Evolutionary conservation across 2,888 invertebrate species (phyloP).

Genomic region (Drosophila diplacantha): DNA sequence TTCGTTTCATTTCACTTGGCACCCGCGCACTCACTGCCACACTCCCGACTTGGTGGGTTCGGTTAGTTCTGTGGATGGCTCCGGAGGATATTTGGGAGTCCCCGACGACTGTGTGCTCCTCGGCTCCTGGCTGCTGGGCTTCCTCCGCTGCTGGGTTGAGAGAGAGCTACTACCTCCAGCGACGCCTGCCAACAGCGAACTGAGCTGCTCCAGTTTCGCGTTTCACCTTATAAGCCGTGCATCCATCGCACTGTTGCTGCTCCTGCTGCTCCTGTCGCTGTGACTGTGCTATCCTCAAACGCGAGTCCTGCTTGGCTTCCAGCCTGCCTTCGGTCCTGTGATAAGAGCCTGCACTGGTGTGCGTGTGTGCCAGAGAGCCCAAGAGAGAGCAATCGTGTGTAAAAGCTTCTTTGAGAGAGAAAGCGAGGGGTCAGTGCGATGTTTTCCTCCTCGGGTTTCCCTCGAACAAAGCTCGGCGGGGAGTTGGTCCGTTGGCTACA

Average conservation of each 20-base stretch:
- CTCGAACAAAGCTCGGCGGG: constrained; percentile 16
- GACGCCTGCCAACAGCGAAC: constrained; percentile 75
- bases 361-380: constrained; percentile 26
- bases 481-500: constrained; percentile 20
- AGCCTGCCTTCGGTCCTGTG: constrained; percentile 56
- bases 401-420: constrained; percentile 15
- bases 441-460: constrained; percentile 21
- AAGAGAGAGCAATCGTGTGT: constrained; percentile 6
- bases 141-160: constrained; percentile 36
- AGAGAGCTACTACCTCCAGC: constrained; percentile 62
- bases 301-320: constrained; percentile 56
- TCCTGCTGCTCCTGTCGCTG: constrained; percentile 28
- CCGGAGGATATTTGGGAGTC: constrained; percentile 18
- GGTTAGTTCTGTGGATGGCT: constrained; percentile 6
- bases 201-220: constrained; percentile 70
- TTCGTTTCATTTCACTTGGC: constrained; percentile 38
- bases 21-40: constrained; percentile 41
- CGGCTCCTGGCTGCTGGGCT: constrained; percentile 19
- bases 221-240: constrained; percentile 63
- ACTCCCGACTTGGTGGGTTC: constrained; percentile 12
- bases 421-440: constrained; percentile 35
- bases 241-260: constrained; percentile 35
- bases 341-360: constrained; percentile 55
- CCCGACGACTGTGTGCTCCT: constrained; percentile 14
- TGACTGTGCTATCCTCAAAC: constrained; percentile 61